These are phyloP conservation scores for Leptopilina boulardi DNA, from an alignment of 1,140 invertebrate species.

Conservation along the genomic window DNA sequence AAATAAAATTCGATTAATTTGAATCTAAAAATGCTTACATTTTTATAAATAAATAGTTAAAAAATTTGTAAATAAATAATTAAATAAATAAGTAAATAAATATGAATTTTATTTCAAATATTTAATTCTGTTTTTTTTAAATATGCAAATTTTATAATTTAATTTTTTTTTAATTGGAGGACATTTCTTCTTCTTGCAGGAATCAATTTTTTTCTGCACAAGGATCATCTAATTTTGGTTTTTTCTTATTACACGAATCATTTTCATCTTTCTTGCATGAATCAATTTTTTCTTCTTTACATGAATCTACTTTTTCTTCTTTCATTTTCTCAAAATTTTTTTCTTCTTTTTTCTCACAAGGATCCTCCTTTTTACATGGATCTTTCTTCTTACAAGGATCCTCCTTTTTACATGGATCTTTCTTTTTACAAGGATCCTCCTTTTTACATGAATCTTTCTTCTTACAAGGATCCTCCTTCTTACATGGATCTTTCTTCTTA, in stretches of 20 bases:
- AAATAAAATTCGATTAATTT: no score
- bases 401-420: slow-evolving; percentile 37
- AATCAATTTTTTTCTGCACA: not conserved
- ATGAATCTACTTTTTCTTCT: not conserved
- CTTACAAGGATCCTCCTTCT: not conserved
- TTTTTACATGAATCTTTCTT: slow-evolving; percentile 38
- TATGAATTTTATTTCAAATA: no score
- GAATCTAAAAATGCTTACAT: no score
- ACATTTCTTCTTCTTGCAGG: not conserved
- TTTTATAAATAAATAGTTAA: no score
- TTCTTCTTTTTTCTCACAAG: slow-evolving; percentile 7
- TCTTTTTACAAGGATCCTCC: slow-evolving; percentile 20
- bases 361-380: slow-evolving; percentile 30
- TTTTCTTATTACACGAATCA: not conserved
- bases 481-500: not conserved
- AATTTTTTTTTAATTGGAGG: slow-evolving; percentile 16
- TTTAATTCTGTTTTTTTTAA: no score
- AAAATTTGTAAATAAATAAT: no score
- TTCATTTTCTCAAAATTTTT: not conserved
- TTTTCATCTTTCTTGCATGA: not conserved
- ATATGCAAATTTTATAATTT: no score
- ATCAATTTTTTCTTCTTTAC: not conserved
- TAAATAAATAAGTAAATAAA: no score
- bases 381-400: not conserved
- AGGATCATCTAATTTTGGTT: not conserved